phyloP scores from a whole-genome alignment of 1,140 invertebrate species.

The Caligus rogercresseyi region DNA sequence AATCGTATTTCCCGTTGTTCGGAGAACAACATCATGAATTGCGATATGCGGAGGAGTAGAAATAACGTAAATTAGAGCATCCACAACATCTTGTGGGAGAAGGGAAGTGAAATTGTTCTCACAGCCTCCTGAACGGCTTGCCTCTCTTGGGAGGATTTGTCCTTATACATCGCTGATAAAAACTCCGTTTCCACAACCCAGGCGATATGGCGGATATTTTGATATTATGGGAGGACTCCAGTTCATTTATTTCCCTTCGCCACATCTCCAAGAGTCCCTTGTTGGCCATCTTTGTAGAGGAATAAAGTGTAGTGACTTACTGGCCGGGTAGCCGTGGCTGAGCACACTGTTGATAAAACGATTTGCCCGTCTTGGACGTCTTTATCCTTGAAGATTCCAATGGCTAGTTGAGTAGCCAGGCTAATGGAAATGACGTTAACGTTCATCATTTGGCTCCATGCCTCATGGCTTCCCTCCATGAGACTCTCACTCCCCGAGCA shows the following conservation, averaged over 20 bases:
- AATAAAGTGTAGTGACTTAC: neutral
- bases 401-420: neutral
- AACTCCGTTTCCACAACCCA: neutral
- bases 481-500: neutral
- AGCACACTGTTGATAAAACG: neutral
- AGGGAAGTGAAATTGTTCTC: neutral
- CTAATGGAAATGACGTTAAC: neutral
- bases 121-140: neutral
- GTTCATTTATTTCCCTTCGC: neutral
- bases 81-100: neutral
- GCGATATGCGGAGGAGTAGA: neutral
- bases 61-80: neutral
- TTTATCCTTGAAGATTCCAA: neutral
- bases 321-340: neutral
- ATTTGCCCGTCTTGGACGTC: neutral
- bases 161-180: neutral
- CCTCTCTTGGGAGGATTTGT: neutral
- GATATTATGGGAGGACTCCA: neutral
- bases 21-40: neutral
- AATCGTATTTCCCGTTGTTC: neutral
- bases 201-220: neutral
- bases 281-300: neutral
- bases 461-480: neutral
- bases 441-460: neutral
- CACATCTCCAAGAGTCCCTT: neutral